phyloP scores from a whole-genome alignment of 37 sponge, comb jelly and placozoan species.

The Ianthella basta region DNA sequence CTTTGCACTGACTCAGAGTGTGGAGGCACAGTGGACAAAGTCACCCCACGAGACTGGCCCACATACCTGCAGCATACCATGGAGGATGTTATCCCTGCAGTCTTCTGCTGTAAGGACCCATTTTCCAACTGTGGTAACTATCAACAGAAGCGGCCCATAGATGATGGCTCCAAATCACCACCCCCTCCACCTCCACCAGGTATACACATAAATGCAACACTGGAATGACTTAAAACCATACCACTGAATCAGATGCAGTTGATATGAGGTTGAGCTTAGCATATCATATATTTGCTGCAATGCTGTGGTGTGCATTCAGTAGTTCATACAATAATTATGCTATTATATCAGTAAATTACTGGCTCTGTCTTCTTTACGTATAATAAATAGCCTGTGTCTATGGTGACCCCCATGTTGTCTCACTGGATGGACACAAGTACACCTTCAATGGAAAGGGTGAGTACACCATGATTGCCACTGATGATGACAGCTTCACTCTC shows the following conservation, averaged over 20 bases:
- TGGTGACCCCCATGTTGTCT: slow-evolving; percentile 50
- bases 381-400: slow-evolving; percentile 18
- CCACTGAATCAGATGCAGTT: not conserved
- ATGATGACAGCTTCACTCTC: slow-evolving; percentile 29
- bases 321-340: no score
- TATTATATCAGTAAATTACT: not conserved
- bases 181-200: slow-evolving; percentile 46
- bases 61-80: slow-evolving; percentile 19
- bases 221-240: not conserved
- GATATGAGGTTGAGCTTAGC: not conserved
- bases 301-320: no score
- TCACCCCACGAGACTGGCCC: slow-evolving; percentile 14
- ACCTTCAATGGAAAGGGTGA: slow-evolving; percentile 59
- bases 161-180: slow-evolving; percentile 32
- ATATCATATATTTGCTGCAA: not conserved
- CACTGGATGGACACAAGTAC: slow-evolving; percentile 45
- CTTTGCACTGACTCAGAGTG: not conserved
- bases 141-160: slow-evolving; percentile 55
- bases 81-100: slow-evolving; percentile 44
- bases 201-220: slow-evolving; percentile 2
- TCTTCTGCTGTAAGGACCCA: slow-evolving; percentile 48
- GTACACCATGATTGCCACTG: slow-evolving; percentile 32
- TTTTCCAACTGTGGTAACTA: slow-evolving; percentile 47
- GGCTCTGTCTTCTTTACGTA: not conserved
- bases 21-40: slow-evolving; percentile 51